Conservation (phyloP, 2,888 invertebrate species). For the Andrena fulva region DNA sequence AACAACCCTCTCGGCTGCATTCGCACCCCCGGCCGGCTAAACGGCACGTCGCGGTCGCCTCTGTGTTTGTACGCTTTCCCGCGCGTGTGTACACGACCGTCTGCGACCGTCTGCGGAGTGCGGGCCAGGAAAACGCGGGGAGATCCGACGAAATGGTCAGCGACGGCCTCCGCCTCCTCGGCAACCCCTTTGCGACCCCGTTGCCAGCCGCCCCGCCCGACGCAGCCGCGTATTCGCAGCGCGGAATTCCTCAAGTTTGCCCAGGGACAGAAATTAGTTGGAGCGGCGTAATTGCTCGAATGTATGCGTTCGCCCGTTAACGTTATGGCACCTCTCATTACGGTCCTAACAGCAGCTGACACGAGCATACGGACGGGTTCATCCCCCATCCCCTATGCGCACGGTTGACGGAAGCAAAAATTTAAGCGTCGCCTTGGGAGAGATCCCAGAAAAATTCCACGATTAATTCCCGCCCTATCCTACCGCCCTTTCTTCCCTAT, state of each 20-base stretch:
- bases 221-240: constrained; percentile 47
- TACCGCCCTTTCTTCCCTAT: neutral
- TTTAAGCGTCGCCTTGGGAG: constrained; percentile 52
- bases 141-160: constrained; percentile 67
- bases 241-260: constrained; percentile 73
- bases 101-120: neutral
- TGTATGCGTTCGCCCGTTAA: constrained; percentile 72
- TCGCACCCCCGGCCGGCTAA: constrained; percentile 44
- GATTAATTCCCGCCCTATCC: constrained; percentile 20
- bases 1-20: constrained; percentile 67
- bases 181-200: constrained; percentile 23
- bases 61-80: constrained; percentile 49
- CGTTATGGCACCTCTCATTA: constrained; percentile 74
- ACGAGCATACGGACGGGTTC: constrained; percentile 48
- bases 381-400: constrained; percentile 35
- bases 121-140: constrained; percentile 47
- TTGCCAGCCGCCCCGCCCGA: constrained; percentile 9
- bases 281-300: constrained; percentile 74
- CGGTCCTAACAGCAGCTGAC: constrained; percentile 70
- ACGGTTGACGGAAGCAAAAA: constrained; percentile 49
- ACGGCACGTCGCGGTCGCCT: constrained; percentile 43
- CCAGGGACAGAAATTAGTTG: constrained; percentile 73
- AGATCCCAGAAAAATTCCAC: constrained; percentile 50
- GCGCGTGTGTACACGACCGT: constrained; percentile 33
- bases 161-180: constrained; percentile 41